Conservation (phyloP, 2,888 invertebrate genomes). For the Ischnus inquisitorius region DNA sequence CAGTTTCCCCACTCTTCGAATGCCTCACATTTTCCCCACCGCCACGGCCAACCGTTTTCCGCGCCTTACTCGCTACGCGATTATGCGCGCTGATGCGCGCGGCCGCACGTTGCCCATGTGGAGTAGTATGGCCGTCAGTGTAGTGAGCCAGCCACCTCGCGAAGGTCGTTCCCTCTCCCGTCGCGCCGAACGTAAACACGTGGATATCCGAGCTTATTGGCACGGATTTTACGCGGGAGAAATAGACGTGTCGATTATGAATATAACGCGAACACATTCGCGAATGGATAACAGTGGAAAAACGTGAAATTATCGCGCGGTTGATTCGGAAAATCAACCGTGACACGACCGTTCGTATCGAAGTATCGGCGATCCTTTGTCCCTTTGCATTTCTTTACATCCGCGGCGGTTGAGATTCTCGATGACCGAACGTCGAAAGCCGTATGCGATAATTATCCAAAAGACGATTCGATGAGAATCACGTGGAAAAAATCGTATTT, state of each 20-base stretch:
- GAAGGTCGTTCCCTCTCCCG: slow-evolving; percentile 11
- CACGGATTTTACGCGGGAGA: neutral
- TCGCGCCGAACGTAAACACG: neutral
- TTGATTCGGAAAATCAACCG: neutral
- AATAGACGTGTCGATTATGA: neutral
- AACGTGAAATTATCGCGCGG: neutral
- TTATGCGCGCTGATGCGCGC: slow-evolving; percentile 13
- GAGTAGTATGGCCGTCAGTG: neutral
- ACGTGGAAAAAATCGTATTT: neutral
- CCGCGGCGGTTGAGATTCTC: neutral
- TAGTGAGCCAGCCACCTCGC: neutral
- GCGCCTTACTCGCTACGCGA: neutral
- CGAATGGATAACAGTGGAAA: neutral
- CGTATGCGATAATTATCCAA: neutral
- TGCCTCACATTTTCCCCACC: neutral
- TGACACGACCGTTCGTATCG: neutral
- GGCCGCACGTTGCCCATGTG: neutral
- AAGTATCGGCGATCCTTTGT: neutral
- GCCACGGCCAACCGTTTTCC: neutral
- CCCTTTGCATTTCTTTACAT: neutral
- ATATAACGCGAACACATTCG: neutral
- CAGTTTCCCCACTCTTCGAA: slow-evolving; percentile 5
- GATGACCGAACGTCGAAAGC: neutral
- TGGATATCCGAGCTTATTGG: neutral
- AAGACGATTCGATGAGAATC: neutral